Evolutionary conservation across 2,113 vertebrate genomes (phyloP), one percentile per base, ranked within the genome.

Genomic region (Hirundichthys speculiger): DNA sequence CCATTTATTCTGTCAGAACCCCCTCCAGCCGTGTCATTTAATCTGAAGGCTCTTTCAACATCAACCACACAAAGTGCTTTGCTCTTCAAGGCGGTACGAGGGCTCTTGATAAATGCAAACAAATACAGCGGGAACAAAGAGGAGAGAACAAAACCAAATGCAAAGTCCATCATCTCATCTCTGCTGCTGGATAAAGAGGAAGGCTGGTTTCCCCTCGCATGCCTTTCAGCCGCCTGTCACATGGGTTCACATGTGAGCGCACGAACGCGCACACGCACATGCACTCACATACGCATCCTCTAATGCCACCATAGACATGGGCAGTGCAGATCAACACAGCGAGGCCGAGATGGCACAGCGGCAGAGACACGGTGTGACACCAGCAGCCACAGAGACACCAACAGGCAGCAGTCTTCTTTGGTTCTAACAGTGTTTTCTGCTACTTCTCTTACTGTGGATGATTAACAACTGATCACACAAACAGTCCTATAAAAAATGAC

Each of bases 221-320:
- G 21, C 12, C 40, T 21, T 45, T 61, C 57, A 60, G 54, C 19
- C 42, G 0, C 16, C 12, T 11, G 39, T 75, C 69, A 77, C 74
- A 39, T 69, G 69, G 72, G 62, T 46, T 57, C 62, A 71, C 75
- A 77, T 71, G 79, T 77, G 79, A 82, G 62, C 21, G 11, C 30
- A 34, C 1, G 3, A 39, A 49, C 13, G 4, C 46, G 54, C 34
- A 56, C 19, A 66, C 25, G 38, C 30, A 57, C 25, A 34, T 14
- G 11, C 10, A 4, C 14, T 3, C 19, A 24, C 14, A 0, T 13
- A 14, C 11, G 4, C 30, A 34, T 10, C 7, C 30, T 3, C 30
- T 10, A 34, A 34, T 6, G 7, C 30, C 30, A 34, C 3, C 30
- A 34, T 10, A 22, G 19, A 22, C 13, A 22, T n/a, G n/a, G 19